Evolutionary conservation across 2,797 vertebrate species (phyloP).

Genomic region (Falco naumanni): DNA sequence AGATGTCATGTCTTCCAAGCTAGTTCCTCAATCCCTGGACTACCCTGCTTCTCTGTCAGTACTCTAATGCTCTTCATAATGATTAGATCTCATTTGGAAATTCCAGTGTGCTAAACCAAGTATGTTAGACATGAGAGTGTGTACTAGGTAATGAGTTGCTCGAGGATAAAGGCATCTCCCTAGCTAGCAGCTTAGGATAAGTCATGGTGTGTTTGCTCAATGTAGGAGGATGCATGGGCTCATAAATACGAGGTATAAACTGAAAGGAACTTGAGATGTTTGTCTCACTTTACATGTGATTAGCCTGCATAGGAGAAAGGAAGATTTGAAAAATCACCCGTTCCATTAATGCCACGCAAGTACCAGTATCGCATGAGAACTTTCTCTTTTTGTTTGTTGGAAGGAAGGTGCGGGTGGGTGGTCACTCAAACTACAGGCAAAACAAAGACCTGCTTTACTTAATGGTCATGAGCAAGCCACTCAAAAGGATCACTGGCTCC

Average conservation of each 20-base stretch:
- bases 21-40: neutral
- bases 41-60: neutral
- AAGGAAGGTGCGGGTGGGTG: neutral
- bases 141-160: neutral
- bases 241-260: neutral
- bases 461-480: neutral
- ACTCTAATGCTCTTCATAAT: neutral
- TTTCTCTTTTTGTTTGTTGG: neutral
- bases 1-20: neutral
- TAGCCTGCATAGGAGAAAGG: neutral
- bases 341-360: neutral
- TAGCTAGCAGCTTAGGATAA: neutral
- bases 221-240: neutral
- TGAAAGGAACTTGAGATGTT: neutral
- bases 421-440: neutral
- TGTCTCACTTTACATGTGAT: neutral
- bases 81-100: neutral
- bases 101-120: neutral
- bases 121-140: neutral
- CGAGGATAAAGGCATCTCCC: neutral
- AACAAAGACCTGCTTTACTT: neutral
- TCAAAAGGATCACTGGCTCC: neutral
- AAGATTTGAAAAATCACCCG: neutral
- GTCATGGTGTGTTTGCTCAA: neutral
- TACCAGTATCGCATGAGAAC: neutral